Evolutionary conservation across 2,888 invertebrate genomes (phyloP).

Genomic region (Oligia fasciuncula): DNA sequence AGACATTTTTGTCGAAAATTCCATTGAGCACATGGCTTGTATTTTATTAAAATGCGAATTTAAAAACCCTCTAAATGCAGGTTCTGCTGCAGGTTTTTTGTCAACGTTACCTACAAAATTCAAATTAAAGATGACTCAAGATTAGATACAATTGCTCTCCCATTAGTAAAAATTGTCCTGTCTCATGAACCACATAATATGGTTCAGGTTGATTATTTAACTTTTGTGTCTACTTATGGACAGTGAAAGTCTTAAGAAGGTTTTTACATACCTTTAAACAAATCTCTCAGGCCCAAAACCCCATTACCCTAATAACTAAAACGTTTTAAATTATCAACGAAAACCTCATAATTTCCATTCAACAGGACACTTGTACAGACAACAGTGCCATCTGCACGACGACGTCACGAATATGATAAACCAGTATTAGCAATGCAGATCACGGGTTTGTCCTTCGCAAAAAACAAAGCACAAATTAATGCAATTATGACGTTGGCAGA

Average conservation of each 20-base stretch:
- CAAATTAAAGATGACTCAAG: too few species aligned
- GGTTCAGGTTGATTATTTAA: neutral
- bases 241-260: neutral
- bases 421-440: conserved; percentile 75
- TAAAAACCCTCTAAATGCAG: neutral
- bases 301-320: conserved; percentile 10
- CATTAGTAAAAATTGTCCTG: too few species aligned
- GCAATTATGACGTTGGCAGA: conserved; percentile 72
- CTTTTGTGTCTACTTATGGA: neutral
- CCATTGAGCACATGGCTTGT: neutral
- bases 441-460: conserved; percentile 66
- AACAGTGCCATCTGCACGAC: conserved; percentile 69
- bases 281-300: neutral
- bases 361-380: conserved; percentile 63
- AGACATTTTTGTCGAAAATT: neutral
- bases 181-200: too few species aligned
- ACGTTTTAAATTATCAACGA: conserved; percentile 45
- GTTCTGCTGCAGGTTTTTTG: too few species aligned
- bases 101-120: too few species aligned
- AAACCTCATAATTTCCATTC: conserved; percentile 50
- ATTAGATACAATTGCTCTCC: too few species aligned
- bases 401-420: conserved; percentile 67
- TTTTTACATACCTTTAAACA: neutral
- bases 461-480: conserved; percentile 76
- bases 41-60: neutral